Base-by-base conservation (phyloP, 2,113 vertebrate genomes). In the Perca flavescens region DNA sequence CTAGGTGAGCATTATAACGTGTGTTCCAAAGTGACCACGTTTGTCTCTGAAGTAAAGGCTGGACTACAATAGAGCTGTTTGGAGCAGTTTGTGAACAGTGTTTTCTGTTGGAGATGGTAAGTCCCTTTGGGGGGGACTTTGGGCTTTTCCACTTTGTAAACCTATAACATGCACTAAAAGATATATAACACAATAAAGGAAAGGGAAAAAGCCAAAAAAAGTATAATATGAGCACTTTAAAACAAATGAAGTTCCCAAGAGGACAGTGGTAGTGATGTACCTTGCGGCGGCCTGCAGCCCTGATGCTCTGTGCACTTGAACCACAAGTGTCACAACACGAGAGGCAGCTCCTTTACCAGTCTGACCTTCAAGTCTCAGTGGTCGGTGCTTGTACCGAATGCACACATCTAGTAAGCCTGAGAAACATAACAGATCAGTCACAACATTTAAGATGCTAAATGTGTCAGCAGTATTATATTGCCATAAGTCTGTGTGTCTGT, bases 261-360 rank as follows among this genome's bases (percentile, higher is more conserved):
- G 36, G 43, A 65, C 21, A 50, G 15, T 17, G 19, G 2, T 31
- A 56, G 57, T 25, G 54, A 22, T 50, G 43, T 95, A 99, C 98
- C 96, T 97, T 52, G 96, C 97, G 66, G 97, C 97, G 25, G 98
- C 97, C 90, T 98, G 96, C 82, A 99, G 94, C 74, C 98, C 98
- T 63, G 96, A 95, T 31, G 96, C 98, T 94, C 96, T 93, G 85
- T 97, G 96, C 65, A 99, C 94, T 19, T 96, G 94, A 8, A 99
- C 89, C 5, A 95, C 95, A 36, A 99, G 91, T 1, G 93, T 96
- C 47, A 98, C 94, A 21, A 92, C 50, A 19, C 80, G 95, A 74
- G 96, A 90, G 19, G 96, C 91, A 53, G 94, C 67, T 63, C 88
- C 72, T 82, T 94, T 93, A 25, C 87, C 81, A 25, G 73, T 78